Percentiles rank a stretch among this genome's conserved stretches.
Evolutionary conservation across 2,797 vertebrate genomes (phyloP).

Genomic region (Otolemur crassicaudatus): DNA sequence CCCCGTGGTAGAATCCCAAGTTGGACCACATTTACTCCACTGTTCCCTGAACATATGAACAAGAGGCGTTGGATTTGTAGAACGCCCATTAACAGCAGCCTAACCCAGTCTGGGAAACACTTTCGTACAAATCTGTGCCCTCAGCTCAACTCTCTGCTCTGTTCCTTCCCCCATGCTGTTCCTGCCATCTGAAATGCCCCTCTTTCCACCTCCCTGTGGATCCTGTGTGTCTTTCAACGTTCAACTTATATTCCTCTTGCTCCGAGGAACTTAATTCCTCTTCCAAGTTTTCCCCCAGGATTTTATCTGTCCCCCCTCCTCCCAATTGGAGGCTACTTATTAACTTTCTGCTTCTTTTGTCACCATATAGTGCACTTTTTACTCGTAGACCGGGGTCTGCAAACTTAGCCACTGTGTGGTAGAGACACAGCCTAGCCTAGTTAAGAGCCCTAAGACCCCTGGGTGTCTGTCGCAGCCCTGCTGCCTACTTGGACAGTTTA

Average conservation of each 20-base stretch:
- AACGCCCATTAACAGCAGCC: not conserved
- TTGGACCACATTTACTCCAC: not conserved
- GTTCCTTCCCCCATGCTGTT: not conserved
- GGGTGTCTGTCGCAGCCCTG: not conserved
- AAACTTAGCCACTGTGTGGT: fast-evolving
- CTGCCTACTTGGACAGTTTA: not conserved
- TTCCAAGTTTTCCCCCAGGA: not conserved
- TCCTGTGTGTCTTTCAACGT: not conserved
- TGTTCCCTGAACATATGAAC: not conserved
- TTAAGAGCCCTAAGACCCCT: not conserved
- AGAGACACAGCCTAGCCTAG: not conserved
- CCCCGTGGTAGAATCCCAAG: not conserved
- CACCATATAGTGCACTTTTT: not conserved
- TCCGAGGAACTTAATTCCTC: not conserved
- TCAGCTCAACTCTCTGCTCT: not conserved
- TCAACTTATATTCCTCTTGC: not conserved
- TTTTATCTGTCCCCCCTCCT: not conserved
- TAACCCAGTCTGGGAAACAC: not conserved
- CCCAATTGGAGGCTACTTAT: not conserved
- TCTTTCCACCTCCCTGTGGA: not conserved
- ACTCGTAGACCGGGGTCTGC: not conserved
- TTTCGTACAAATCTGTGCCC: not conserved
- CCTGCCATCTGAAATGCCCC: not conserved
- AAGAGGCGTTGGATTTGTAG: not conserved
- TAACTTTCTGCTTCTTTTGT: not conserved